Evolutionary conservation across 2,888 invertebrate species (phyloP).

Genomic region (Apodemia hepburni): DNA sequence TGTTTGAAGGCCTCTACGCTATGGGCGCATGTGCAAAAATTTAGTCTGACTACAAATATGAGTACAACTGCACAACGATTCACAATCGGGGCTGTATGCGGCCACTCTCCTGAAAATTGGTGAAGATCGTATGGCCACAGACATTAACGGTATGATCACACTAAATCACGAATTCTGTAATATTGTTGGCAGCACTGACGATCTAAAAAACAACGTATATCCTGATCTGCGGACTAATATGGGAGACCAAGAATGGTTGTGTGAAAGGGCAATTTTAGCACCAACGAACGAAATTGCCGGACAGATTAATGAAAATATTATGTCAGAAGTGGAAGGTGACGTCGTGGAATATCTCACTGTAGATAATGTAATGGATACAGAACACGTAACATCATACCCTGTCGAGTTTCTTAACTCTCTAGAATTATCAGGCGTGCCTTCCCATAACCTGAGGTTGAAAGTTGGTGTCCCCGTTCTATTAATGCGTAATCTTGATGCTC

Average conservation of each 20-base stretch:
- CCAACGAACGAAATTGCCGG: slow-evolving; percentile 30
- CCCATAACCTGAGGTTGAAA: slow-evolving; percentile 35
- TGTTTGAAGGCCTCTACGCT: slow-evolving; percentile 32
- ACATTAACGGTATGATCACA: slow-evolving; percentile 26
- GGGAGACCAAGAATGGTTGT: slow-evolving; percentile 31
- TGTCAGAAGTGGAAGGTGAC: slow-evolving; percentile 24
- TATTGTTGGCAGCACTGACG: slow-evolving; percentile 27
- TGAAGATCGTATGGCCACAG: slow-evolving; percentile 29
- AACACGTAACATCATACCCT: slow-evolving; percentile 16
- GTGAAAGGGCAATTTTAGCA: slow-evolving; percentile 35
- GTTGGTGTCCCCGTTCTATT: slow-evolving; percentile 37
- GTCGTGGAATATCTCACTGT: slow-evolving; percentile 15
- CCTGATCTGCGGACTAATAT: slow-evolving; percentile 30
- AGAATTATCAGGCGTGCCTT: slow-evolving; percentile 34
- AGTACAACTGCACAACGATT: slow-evolving; percentile 33
- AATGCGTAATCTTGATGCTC: slow-evolving; percentile 36
- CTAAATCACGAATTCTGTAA: slow-evolving; percentile 30
- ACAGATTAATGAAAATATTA: slow-evolving; percentile 29
- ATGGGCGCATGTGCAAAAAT: slow-evolving; percentile 25
- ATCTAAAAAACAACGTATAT: slow-evolving; percentile 30
- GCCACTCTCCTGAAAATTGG: slow-evolving; percentile 34
- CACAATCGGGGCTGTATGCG: too few relatives aligned
- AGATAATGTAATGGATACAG: too few relatives aligned
- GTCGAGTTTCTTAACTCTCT: slow-evolving; percentile 35
- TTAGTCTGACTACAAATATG: slow-evolving; percentile 31